These are phyloP conservation scores for Sitta europaea DNA, from an alignment of 2,113 vertebrate genomes.

Conservation along the genomic window DNA sequence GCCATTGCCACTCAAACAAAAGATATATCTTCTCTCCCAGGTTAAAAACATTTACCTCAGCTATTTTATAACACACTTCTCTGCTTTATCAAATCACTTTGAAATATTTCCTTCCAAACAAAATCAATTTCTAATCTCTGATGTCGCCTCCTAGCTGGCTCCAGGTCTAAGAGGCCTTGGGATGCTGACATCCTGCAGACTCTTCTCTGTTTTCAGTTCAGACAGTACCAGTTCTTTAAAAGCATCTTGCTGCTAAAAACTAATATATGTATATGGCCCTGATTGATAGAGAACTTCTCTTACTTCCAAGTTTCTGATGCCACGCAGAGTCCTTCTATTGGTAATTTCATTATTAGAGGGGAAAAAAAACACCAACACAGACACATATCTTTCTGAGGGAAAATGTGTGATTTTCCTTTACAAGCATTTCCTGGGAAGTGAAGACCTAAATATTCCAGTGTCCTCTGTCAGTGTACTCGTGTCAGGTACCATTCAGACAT, in stretches of 20 bases:
- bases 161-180: not conserved
- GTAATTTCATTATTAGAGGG: not conserved
- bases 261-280: too few species aligned
- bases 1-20: not conserved
- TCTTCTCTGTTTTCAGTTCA: not conserved
- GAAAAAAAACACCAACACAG: fast-evolving
- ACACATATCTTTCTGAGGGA: not conserved
- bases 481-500: not conserved
- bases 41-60: not conserved
- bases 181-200: not conserved
- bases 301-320: not conserved
- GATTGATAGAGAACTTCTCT: not conserved
- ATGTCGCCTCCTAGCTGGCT: not conserved
- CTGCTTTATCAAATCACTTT: not conserved
- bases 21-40: not conserved
- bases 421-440: not conserved
- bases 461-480: fast-evolving
- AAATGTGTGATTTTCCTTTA: not conserved
- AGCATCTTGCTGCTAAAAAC: not conserved
- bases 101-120: not conserved
- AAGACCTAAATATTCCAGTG: not conserved
- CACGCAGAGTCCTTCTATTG: not conserved
- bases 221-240: not conserved
- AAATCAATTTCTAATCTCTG: not conserved
- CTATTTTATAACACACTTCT: not conserved